These are phyloP conservation scores for Pseudorasbora parva DNA, from an alignment of 2,113 vertebrate species.

Conservation along the genomic window DNA sequence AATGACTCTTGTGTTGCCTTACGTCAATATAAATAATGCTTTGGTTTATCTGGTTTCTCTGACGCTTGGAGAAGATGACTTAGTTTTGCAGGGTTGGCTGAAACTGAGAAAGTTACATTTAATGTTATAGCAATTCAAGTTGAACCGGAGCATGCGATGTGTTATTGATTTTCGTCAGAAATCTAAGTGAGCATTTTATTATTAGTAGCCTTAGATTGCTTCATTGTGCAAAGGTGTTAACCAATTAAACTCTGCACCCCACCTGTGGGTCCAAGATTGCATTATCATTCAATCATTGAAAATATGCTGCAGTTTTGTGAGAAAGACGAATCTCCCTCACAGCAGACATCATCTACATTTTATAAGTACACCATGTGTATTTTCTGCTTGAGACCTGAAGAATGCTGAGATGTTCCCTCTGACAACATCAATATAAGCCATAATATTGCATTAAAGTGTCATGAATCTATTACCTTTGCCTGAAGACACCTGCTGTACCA, in stretches of 20 bases:
- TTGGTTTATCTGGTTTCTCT: conserved; percentile 14
- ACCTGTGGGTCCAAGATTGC: too few species aligned
- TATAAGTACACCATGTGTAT: not conserved
- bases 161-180: conserved; percentile 32
- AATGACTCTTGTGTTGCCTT: conserved; percentile 38
- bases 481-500: not conserved
- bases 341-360: not conserved
- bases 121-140: conserved; percentile 1
- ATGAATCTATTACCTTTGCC: not conserved
- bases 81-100: conserved; percentile 2
- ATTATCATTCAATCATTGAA: too few species aligned
- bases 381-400: not conserved
- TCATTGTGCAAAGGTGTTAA: not conserved
- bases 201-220: conserved; percentile 8
- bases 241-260: too few species aligned
- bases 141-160: not conserved
- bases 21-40: conserved; percentile 35
- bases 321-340: not conserved
- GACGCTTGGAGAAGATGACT: not conserved
- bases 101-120: conserved; percentile 15
- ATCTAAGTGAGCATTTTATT: not conserved
- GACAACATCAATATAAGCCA: not conserved
- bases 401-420: not conserved
- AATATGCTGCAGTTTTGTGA: not conserved
- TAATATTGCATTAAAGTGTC: not conserved